phyloP scores from a whole-genome alignment of 1,140 invertebrate species.

The Spodoptera litura region DNA sequence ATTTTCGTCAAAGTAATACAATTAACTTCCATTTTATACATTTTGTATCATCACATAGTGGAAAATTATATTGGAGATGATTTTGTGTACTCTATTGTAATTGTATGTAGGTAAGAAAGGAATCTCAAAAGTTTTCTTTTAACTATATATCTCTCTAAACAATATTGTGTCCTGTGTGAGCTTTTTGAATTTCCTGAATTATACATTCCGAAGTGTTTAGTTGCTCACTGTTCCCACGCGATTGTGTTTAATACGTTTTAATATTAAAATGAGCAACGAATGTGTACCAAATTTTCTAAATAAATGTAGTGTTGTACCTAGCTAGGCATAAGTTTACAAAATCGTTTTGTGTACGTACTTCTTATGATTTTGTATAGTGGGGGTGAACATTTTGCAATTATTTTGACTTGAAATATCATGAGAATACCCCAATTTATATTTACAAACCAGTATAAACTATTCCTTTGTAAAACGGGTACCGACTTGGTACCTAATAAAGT shows the following conservation, averaged over 20 bases:
- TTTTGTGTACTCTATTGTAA: slow-evolving; percentile 41
- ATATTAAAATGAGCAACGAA: slow-evolving; percentile 83
- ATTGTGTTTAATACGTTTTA: slow-evolving; percentile 69
- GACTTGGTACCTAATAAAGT: slow-evolving; percentile 38
- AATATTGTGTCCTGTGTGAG: slow-evolving; percentile 51
- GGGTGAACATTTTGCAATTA: slow-evolving; percentile 19
- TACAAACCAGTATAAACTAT: slow-evolving; percentile 38
- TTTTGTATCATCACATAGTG: slow-evolving; percentile 58
- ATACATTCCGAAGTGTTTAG: slow-evolving; percentile 81
- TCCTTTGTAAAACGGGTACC: slow-evolving; percentile 17
- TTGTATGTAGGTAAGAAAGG: slow-evolving; percentile 48
- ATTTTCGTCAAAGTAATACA: slow-evolving; percentile 58
- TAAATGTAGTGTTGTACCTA: slow-evolving; percentile 78
- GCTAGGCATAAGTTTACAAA: slow-evolving; percentile 74
- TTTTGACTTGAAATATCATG: slow-evolving; percentile 5
- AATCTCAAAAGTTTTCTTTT: slow-evolving; percentile 54
- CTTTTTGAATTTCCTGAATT: slow-evolving; percentile 54
- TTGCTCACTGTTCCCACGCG: slow-evolving; percentile 69
- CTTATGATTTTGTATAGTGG: slow-evolving; percentile 39
- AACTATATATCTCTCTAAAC: slow-evolving; percentile 49
- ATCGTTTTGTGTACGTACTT: slow-evolving; percentile 61
- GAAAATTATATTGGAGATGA: slow-evolving; percentile 42
- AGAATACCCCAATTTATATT: slow-evolving; percentile 18
- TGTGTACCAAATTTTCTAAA: slow-evolving; percentile 83
- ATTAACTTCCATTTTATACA: slow-evolving; percentile 69